Evolutionary conservation across 1,140 invertebrate genomes (phyloP).

Genomic region (Drosophila elegans): DNA sequence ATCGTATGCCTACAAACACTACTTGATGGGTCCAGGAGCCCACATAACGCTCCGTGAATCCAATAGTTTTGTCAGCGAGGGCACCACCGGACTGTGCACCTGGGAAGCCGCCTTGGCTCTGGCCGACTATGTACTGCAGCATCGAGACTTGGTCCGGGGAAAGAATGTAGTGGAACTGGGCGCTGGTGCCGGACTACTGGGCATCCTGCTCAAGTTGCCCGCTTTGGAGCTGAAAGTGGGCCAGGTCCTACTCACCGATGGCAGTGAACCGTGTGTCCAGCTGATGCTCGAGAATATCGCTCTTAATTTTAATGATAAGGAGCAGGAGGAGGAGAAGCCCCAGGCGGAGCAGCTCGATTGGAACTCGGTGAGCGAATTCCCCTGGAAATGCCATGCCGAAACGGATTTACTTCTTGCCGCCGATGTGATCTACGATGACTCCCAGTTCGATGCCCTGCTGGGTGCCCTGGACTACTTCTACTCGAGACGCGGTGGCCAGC

Average conservation of each 20-base stretch:
- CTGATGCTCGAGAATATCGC: conserved; percentile 71
- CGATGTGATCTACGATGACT: conserved; percentile 78
- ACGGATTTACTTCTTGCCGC: conserved; percentile 70
- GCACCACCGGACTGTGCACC: conserved; percentile 80
- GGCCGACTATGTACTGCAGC: conserved; percentile 68
- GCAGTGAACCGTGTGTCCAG: conserved; percentile 69
- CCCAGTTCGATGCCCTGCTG: conserved; percentile 61
- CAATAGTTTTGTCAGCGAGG: conserved; percentile 75
- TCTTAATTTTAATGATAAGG: conserved; percentile 48
- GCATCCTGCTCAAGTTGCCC: conserved; percentile 63
- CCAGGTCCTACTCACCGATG: conserved; percentile 72
- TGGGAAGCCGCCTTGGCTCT: conserved; percentile 79
- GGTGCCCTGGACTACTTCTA: conserved; percentile 62
- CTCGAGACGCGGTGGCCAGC: conserved; percentile 19
- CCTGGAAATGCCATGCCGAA: conserved; percentile 25
- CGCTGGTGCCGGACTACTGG: conserved; percentile 72
- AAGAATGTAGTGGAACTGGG: conserved; percentile 74
- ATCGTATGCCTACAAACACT: conserved; percentile 72
- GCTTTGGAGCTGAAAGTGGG: conserved; percentile 26
- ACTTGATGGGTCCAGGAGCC: conserved; percentile 43
- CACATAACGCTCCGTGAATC: conserved; percentile 68
- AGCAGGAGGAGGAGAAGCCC: conserved; percentile 1
- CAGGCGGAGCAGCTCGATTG: conserved; percentile 56
- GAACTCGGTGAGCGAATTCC: conserved; percentile 43
- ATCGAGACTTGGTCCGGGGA: conserved; percentile 34